Base-by-base conservation (phyloP, 1,140 invertebrate genomes). In the Panulirus ornatus region DNA sequence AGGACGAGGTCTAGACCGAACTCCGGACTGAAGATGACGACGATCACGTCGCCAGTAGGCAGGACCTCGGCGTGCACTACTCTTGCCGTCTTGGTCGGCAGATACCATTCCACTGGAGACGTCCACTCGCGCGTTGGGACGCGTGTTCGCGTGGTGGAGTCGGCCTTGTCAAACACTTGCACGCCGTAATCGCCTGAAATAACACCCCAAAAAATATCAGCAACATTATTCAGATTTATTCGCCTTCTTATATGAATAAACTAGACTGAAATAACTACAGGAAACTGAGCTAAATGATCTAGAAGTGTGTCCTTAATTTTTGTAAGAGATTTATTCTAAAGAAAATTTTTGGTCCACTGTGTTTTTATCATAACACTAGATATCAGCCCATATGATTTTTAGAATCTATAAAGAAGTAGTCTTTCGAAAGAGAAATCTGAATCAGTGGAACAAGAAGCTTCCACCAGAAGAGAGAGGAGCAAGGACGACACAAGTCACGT, bases 21-120 rank as follows among this genome's bases (percentile, higher is more conserved):
- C 79, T 83, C 44, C 0, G 44, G 79, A 70, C 88, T 84, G 47
- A 82, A 89, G 70, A 83, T 19, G 14, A 83, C 88, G n/a, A 89
- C 36, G 9, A 89, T 81, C 44, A 84, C 78, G 42, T 83, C 88
- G 9, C 88, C 88, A 30, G 63, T 40, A 9, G 51, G 34, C 2
- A 89, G 44, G 30, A 83, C 27, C 44, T 89, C 88, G 2, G 79
- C 79, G 47, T 89, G 88, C n/a, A 89, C 66, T 2, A 89, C 22
- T 34, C 47, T 34, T 6, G 88, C 73, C 40, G 71, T 34, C 76
- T n/a, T 36, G 5, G 58, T 58, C 16, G 76, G 76, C 1, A 76
- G 38, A 27, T 44, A 38, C 76, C 78, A 88, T n/a, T 42, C 78
- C 0, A 27, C 22, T 9, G 78, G 86, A 2, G 73, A 3, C 27